Conservation (phyloP, 2,113 vertebrate species). For the Microcebus ravelobensis region DNA sequence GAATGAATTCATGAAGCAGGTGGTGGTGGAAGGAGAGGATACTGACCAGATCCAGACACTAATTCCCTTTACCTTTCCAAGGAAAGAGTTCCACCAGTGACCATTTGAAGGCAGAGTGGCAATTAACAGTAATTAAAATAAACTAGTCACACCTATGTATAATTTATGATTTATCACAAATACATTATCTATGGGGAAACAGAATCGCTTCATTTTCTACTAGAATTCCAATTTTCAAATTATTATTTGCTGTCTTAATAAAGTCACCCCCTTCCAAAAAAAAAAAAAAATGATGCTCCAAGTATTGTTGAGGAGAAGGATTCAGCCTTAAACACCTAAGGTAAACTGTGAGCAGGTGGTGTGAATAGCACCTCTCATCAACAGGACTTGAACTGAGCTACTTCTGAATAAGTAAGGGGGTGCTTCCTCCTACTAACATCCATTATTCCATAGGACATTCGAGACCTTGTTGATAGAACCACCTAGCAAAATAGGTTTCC, state of each 20-base stretch:
- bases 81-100: not conserved
- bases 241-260: not conserved
- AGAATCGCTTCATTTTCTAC: constrained; percentile 13
- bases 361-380: not conserved
- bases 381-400: not conserved
- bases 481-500: not conserved
- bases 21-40: not conserved
- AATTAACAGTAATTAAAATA: constrained; percentile 9
- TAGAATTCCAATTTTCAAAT: not conserved
- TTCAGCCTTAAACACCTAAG: not conserved
- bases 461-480: not conserved
- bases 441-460: not conserved
- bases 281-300: not conserved
- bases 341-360: not conserved
- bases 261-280: not conserved
- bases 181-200: not conserved
- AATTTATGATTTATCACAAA: constrained; percentile 35
- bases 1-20: constrained; percentile 22
- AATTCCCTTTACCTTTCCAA: not conserved
- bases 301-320: not conserved
- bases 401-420: not conserved
- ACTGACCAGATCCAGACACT: not conserved
- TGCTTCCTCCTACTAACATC: not conserved
- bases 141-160: not conserved
- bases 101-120: not conserved